Evolutionary conservation across 2,888 invertebrate genomes (phyloP), one percentile per base, ranked within the genome.

Genomic region (Smittia aterrima): DNA sequence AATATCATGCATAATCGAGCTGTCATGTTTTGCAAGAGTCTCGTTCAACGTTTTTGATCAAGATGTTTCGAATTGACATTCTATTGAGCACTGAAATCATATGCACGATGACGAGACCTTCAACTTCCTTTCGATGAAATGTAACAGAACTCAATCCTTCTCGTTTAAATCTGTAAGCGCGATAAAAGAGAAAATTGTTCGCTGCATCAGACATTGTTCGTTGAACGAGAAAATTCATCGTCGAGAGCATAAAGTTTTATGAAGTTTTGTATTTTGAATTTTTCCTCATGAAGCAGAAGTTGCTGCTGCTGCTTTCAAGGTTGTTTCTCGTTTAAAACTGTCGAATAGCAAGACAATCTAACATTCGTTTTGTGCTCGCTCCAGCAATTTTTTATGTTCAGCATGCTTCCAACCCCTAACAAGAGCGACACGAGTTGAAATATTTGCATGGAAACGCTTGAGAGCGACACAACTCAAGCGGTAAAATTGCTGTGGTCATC

Each of bases 261-360:
- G 70, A 70, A 70, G 70, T 70, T 72, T 58, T 53, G n/a, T 22
- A 40, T 72, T 72, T 72, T n/a, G 40, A 72, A 54, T 32, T 72
- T 71, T 71, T 71, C 18, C 27, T n/a, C 32, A 27, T 27, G 53
- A 70, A 20, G 6, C 27, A 47, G n/a, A 47, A 47, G 47, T 16
- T 13, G 7, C 20, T 20, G n/a, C 58, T 67, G 18, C 11, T n/a
- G 2, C 16, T 47, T 47, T 70, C 70, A 70, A 70, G 70, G 53
- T 70, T 54, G 27, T 54, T 70, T 20, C 38, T 67, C 20, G 22
- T 58, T 18, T 4, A 4, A 9, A 58, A 67, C 41, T 41, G 47
- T 18, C n/a, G 22, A 20, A 11, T 27, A 18, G 58, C 1, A 13
- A 58, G 2, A 32, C 32, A 32, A 32, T 32, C 32, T 58, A 18